Conservation (phyloP, 2,113 vertebrate genomes). For the Sapajus apella region DNA sequence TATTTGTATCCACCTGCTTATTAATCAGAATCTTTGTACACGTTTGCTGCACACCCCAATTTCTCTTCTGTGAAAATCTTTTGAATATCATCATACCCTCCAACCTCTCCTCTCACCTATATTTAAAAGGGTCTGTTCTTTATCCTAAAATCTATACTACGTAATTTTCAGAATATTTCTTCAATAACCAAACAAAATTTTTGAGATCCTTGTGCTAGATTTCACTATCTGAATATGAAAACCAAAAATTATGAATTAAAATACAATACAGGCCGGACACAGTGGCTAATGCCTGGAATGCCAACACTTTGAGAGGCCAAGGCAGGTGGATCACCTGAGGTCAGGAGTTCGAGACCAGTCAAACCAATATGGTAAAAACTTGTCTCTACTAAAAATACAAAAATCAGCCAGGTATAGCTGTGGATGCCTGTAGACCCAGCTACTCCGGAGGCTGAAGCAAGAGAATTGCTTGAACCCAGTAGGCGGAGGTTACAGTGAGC, state of each 20-base stretch:
- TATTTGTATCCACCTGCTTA: not conserved
- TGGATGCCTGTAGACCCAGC: too few relatives aligned
- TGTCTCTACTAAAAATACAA: too few relatives aligned
- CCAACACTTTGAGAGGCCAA: too few relatives aligned
- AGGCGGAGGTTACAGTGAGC: too few relatives aligned
- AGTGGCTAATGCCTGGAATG: too few relatives aligned
- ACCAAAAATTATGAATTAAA: not conserved
- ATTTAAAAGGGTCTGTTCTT: not conserved
- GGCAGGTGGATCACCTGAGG: too few relatives aligned
- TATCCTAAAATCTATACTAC: not conserved
- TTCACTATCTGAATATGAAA: constrained; percentile 1
- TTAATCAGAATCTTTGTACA: not conserved
- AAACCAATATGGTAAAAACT: too few relatives aligned
- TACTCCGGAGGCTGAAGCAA: too few relatives aligned
- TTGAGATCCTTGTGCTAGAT: not conserved
- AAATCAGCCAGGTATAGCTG: too few relatives aligned
- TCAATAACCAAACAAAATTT: not conserved
- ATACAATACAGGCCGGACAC: not conserved
- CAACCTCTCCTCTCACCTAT: not conserved
- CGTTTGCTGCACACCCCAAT: not conserved
- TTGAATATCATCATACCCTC: not conserved
- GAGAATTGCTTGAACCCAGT: too few relatives aligned
- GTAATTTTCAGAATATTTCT: not conserved
- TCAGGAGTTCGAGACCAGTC: too few relatives aligned
- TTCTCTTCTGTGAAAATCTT: not conserved